Evolutionary conservation across 2,113 vertebrate genomes (phyloP).

Genomic region (human): DNA sequence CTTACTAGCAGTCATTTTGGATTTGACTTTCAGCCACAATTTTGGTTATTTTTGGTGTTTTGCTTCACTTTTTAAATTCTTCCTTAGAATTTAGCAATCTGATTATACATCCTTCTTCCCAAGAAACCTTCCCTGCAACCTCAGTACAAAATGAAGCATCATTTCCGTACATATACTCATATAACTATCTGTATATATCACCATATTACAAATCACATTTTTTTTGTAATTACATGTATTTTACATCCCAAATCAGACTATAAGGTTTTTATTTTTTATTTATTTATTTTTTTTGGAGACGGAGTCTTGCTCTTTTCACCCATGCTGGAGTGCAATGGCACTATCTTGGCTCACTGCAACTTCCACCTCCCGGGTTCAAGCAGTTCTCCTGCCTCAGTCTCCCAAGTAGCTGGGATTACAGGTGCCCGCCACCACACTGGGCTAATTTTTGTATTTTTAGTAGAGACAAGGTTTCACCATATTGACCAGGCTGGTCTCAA

Average conservation of each 20-base stretch:
- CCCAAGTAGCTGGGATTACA: too few relatives aligned
- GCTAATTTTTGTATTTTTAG: too few relatives aligned
- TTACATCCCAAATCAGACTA: not conserved
- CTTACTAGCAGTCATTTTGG: not conserved
- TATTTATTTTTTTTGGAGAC: too few relatives aligned
- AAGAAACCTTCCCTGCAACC: not conserved
- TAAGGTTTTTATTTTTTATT: not conserved
- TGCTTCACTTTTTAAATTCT: not conserved
- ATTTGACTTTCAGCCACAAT: not conserved
- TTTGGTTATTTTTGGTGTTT: not conserved
- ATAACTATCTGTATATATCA: not conserved
- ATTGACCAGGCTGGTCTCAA: too few relatives aligned
- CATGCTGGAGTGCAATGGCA: too few relatives aligned
- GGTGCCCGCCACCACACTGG: too few relatives aligned
- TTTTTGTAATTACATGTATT: not conserved
- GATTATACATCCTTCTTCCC: not conserved
- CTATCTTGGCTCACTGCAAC: too few relatives aligned
- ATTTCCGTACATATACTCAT: not conserved
- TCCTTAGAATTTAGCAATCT: not conserved
- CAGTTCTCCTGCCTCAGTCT: too few relatives aligned
- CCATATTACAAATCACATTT: not conserved
- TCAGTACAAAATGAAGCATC: not conserved
- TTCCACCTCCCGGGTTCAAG: too few relatives aligned
- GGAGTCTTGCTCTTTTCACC: too few relatives aligned
- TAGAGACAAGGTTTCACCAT: too few relatives aligned